phyloP scores from a whole-genome alignment of 2,888 invertebrate genomes.

The Lathronympha strigana region DNA sequence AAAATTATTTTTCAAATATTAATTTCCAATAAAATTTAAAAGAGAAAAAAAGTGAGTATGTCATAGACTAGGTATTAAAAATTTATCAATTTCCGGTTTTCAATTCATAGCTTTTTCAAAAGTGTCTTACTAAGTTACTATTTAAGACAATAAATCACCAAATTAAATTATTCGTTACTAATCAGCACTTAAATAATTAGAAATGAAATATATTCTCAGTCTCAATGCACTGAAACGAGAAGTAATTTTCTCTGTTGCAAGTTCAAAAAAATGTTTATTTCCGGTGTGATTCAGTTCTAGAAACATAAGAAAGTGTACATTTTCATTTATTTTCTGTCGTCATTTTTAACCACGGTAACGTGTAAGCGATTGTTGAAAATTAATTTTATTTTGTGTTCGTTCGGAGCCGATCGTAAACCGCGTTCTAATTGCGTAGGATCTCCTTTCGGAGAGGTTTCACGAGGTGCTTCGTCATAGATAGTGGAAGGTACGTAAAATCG shows the following conservation, averaged over 20 bases:
- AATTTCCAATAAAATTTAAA: not conserved
- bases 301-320: conserved; percentile 81
- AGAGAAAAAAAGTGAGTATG: not conserved
- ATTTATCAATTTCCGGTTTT: conserved; percentile 56
- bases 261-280: conserved; percentile 73
- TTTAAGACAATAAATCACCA: conserved; percentile 47
- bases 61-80: conserved; percentile 5
- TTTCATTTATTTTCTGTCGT: conserved; percentile 84
- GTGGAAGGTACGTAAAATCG: conserved; percentile 78
- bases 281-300: conserved; percentile 81
- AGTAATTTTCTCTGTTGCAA: conserved; percentile 62
- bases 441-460: conserved; percentile 59
- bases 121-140: conserved; percentile 53
- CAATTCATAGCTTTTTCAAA: conserved; percentile 48
- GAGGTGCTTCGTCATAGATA: conserved; percentile 75
- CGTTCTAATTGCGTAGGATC: conserved; percentile 60
- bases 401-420: conserved; percentile 59
- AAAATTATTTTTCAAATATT: not conserved
- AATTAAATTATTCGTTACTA: conserved; percentile 57
- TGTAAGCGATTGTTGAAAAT: conserved; percentile 69
- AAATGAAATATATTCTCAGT: conserved; percentile 68
- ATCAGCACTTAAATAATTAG: conserved; percentile 55
- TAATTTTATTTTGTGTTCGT: conserved; percentile 72
- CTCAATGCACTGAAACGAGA: conserved; percentile 57
- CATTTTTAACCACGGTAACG: conserved; percentile 74